Evolutionary conservation across 2,888 invertebrate genomes (phyloP), one percentile per base, ranked within the genome.

Genomic region (Diadegma fenestrale): DNA sequence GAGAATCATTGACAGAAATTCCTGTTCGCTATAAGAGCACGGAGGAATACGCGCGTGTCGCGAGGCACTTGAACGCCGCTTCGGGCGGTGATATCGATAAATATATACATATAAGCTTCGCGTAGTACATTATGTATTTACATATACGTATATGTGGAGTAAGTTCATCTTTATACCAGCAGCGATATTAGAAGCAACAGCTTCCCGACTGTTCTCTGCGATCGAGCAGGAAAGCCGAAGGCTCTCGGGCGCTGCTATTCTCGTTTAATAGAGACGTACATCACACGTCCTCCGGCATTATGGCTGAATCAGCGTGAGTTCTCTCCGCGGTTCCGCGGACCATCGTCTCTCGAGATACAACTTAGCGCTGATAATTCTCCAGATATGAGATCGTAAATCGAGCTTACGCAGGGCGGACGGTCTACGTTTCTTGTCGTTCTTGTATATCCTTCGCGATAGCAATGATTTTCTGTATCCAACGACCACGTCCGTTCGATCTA

Each of bases 221-320:
- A 72, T 84, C 54, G 33, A 33, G 33, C 12, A 37, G 75, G 41
- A 68, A 41, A 71, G 71, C 71, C 64, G 30, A 68, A 69, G 37
- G 76, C 63, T 48, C 54, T 73, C 41, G 10, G 19, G 19, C 30
- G 66, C 64, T 58, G 80, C 45, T 77, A 84, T 77, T 80, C 77
- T 77, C 66, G 48, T 72, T 80, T 77, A 77, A 80, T 85, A 83
- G 83, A 78, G 83, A 85, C 83, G 83, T 76, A 83, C 83, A 83
- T 80, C 80, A 66, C 71, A 48, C 54, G 41, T 43, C 26, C 77
- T 68, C 80, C 72, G 66, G 77, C 51, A 69, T 64, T 58, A 54
- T 43, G 19, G 69, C 82, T 43, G 64, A 51, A 54, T 63, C 80
- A 54, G 69, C 63, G 43, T 73, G 73, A 73, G 66, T 66, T 83